phyloP scores from a whole-genome alignment of 2,797 vertebrate genomes.

The Phyllotis vaccarum region DNA sequence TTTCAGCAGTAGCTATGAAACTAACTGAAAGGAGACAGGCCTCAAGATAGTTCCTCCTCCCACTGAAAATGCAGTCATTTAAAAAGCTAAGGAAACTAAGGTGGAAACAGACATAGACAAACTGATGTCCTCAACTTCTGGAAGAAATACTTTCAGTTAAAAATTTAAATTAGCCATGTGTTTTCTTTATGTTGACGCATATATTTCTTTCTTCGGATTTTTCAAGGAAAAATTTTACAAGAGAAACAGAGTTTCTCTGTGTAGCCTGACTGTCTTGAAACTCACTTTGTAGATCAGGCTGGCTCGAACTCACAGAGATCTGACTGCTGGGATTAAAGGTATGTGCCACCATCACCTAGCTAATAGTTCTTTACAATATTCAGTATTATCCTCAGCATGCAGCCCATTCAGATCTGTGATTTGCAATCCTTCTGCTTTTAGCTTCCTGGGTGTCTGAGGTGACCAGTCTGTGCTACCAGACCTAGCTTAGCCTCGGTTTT shows the following conservation, averaged over 20 bases:
- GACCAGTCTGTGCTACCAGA: not conserved
- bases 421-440: not conserved
- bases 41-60: constrained; percentile 72
- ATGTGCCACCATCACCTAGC: not conserved
- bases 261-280: not conserved
- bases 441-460: not conserved
- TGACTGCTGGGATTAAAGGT: not conserved
- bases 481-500: not conserved
- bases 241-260: not conserved
- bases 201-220: not conserved
- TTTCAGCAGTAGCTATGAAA: constrained; percentile 85
- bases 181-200: not conserved
- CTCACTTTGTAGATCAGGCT: not conserved
- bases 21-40: constrained; percentile 71
- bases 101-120: not conserved
- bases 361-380: not conserved
- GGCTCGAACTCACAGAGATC: not conserved
- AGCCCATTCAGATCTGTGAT: not conserved
- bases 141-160: constrained; percentile 31
- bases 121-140: constrained; percentile 36
- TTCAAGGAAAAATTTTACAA: too few relatives aligned
- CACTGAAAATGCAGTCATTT: not conserved
- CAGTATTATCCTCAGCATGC: constrained; percentile 19
- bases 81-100: constrained; percentile 46
- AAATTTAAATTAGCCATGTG: not conserved